phyloP scores from a whole-genome alignment of 2,797 vertebrate species.

The Poecilia gillii region DNA sequence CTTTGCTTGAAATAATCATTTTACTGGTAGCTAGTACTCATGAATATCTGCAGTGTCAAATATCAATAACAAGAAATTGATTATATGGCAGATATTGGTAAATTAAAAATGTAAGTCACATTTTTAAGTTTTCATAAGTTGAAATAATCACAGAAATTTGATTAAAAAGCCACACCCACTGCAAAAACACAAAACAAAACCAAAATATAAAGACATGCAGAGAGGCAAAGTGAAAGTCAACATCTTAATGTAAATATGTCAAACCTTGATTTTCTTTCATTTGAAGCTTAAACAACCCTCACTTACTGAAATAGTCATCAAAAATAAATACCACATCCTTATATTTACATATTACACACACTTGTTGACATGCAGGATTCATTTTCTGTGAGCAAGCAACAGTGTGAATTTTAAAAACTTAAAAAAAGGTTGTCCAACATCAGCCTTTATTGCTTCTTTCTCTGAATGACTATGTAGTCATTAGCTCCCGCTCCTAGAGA shows the following conservation, averaged over 20 bases:
- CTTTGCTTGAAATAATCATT: background rate
- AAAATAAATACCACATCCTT: background rate
- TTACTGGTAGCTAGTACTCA: background rate
- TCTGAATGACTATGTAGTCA: constrained; percentile 21
- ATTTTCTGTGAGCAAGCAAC: constrained; percentile 3
- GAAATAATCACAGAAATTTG: too few species aligned
- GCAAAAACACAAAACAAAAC: background rate
- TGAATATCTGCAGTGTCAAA: background rate
- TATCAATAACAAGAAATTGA: background rate
- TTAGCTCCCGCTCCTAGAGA: constrained; percentile 30
- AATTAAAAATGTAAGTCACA: background rate
- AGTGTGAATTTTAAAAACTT: background rate
- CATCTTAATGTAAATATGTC: background rate
- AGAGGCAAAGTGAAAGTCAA: background rate
- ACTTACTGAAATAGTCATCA: background rate
- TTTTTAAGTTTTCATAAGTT: too few species aligned
- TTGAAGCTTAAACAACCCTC: background rate
- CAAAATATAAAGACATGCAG: background rate
- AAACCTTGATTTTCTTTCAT: background rate
- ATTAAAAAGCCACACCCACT: background rate
- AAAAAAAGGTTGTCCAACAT: constrained; percentile 14
- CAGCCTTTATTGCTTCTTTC: constrained; percentile 16
- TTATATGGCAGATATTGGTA: background rate
- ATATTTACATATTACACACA: background rate
- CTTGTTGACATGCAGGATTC: background rate